Conservation (phyloP, 1,140 invertebrate species). For the Steinernema feltiae region DNA sequence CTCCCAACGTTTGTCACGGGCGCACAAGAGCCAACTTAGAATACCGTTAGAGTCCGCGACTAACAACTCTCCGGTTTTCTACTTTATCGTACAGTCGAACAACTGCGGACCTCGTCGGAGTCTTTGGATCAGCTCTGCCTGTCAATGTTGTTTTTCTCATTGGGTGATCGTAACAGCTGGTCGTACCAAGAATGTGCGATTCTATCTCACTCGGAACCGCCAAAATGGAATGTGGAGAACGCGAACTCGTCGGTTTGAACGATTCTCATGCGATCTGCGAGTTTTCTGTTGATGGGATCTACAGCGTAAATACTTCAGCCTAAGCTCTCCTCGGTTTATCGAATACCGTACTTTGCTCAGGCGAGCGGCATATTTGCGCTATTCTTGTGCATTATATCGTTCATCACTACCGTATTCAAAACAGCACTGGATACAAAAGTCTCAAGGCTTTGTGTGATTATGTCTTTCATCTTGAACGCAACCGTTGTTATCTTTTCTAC, state of each 20-base stretch:
- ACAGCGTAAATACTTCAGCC: slow-evolving; percentile 24
- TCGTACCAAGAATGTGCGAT: slow-evolving; percentile 45
- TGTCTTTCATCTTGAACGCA: not conserved
- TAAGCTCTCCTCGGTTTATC: not conserved
- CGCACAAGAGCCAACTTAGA: not conserved
- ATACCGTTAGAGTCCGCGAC: not conserved
- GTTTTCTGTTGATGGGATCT: slow-evolving; percentile 38
- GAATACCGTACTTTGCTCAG: not conserved
- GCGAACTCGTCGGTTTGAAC: slow-evolving; percentile 44
- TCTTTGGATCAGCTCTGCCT: slow-evolving; percentile 12
- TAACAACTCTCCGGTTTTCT: slow-evolving; percentile 25
- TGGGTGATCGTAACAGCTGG: slow-evolving; percentile 38
- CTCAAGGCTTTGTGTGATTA: not conserved
- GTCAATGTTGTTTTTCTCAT: slow-evolving; percentile 39
- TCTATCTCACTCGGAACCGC: not conserved
- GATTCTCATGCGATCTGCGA: slow-evolving; percentile 43
- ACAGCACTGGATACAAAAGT: not conserved
- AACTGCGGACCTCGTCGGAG: slow-evolving; percentile 22
- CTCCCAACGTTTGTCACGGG: not conserved
- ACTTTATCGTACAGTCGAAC: slow-evolving; percentile 27
- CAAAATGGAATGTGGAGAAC: slow-evolving; percentile 16
- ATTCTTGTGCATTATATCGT: not conserved
- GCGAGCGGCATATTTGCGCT: not conserved
- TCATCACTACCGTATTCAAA: not conserved
- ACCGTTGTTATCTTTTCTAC: not conserved